phyloP scores from a whole-genome alignment of 2,888 invertebrate genomes.

The Lymantria monacha region DNA sequence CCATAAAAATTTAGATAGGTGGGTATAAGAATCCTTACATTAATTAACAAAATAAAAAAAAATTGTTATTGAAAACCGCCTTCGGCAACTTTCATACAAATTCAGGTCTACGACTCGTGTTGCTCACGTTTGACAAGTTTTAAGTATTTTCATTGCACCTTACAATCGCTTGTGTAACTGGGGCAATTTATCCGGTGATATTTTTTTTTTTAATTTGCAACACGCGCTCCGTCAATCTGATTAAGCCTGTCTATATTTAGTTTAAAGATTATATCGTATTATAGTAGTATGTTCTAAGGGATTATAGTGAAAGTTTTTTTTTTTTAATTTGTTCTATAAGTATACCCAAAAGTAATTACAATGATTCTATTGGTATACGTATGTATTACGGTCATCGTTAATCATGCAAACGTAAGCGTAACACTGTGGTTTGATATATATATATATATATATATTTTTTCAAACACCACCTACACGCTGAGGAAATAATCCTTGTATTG shows the following conservation, averaged over 20 bases:
- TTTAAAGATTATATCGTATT: constrained; percentile 43
- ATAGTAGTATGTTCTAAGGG: constrained; percentile 39
- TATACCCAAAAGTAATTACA: constrained; percentile 14
- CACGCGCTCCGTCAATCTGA: constrained; percentile 53
- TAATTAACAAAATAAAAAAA: too few species aligned
- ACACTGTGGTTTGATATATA: too few species aligned
- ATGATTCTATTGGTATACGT: constrained; percentile 4
- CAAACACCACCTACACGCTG: too few species aligned
- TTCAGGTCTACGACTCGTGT: constrained; percentile 27
- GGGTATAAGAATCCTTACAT: too few species aligned
- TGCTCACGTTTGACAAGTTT: constrained; percentile 43
- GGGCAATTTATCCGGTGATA: constrained; percentile 44
- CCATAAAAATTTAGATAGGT: too few species aligned
- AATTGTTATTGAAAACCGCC: too few species aligned
- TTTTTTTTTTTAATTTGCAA: constrained; percentile 45
- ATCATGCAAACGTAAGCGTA: too few species aligned
- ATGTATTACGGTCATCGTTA: constrained; percentile 11
- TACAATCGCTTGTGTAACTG: constrained; percentile 60
- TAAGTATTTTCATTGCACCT: constrained; percentile 40
- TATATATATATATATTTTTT: too few species aligned
- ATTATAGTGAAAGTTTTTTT: constrained; percentile 54
- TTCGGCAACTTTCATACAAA: constrained; percentile 20
- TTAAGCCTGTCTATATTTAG: constrained; percentile 28
- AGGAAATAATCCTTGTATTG: too few species aligned
- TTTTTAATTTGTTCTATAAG: constrained; percentile 31